Conservation (phyloP, 2,797 vertebrate species). For the Gadopsis bispinosus region DNA sequence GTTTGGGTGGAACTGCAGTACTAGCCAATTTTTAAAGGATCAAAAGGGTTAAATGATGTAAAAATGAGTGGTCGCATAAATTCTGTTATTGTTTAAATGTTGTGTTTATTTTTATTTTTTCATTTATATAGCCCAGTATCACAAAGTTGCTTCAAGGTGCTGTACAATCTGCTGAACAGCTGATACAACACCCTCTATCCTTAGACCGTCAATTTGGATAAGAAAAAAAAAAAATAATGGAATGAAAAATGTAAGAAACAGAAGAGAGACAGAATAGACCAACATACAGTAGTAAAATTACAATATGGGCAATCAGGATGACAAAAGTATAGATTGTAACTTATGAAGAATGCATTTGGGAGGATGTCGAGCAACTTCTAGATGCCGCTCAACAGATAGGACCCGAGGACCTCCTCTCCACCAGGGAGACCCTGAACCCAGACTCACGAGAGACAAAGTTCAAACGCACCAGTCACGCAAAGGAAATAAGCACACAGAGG, state of each 20-base stretch:
- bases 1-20: constrained; percentile 14
- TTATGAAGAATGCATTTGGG: background rate
- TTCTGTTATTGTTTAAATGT: constrained; percentile 13
- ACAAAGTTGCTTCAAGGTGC: background rate
- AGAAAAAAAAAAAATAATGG: background rate
- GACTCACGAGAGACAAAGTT: no score
- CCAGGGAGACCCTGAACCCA: background rate
- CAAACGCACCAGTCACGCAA: background rate
- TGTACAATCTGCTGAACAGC: background rate
- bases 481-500: no score
- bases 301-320: background rate
- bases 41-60: constrained; percentile 14
- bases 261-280: background rate
- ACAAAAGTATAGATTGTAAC: background rate
- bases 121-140: no score
- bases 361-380: background rate
- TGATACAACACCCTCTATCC: background rate
- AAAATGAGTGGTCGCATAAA: background rate
- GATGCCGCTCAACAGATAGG: background rate
- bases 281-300: background rate
- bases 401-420: background rate
- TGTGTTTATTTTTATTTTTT: constrained; percentile 23
- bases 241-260: background rate
- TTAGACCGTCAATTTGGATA: background rate
- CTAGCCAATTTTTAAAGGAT: constrained; percentile 8